Percentiles rank a stretch among this genome's conserved stretches.
These are phyloP conservation scores for Leucania comma DNA, from an alignment of 2,888 invertebrate genomes.

Conservation along the genomic window DNA sequence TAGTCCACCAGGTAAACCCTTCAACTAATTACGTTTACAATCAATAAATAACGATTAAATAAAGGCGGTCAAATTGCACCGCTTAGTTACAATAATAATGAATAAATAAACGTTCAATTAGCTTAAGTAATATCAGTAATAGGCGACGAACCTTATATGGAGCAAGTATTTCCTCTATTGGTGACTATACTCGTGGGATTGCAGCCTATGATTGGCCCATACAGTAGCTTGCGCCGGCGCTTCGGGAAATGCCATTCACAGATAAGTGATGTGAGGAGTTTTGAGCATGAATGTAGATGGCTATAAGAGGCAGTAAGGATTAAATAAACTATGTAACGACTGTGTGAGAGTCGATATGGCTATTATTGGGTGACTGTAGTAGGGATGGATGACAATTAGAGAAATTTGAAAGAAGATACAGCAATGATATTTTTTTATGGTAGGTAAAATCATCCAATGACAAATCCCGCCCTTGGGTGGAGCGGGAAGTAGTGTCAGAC, in stretches of 20 bases:
- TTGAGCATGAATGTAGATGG: no score
- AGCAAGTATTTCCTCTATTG: slow-evolving; percentile 58
- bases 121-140: slow-evolving; percentile 54
- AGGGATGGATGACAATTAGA: no score
- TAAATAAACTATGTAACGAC: no score
- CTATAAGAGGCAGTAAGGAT: no score
- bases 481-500: no score
- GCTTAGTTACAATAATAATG: slow-evolving; percentile 31
- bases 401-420: no score
- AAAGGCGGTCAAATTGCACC: slow-evolving; percentile 9
- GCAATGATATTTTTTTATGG: no score
- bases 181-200: slow-evolving; percentile 55
- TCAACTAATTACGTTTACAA: slow-evolving; percentile 21
- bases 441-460: no score
- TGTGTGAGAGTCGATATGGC: no score
- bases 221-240: slow-evolving; percentile 55
- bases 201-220: slow-evolving; percentile 52
- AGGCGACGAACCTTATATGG: slow-evolving; percentile 58
- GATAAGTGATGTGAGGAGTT: slow-evolving; percentile 16
- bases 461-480: no score
- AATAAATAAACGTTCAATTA: slow-evolving; percentile 56
- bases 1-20: background rate
- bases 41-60: slow-evolving; percentile 38
- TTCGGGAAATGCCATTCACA: slow-evolving; percentile 49
- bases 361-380: no score